Evolutionary conservation across 2,888 invertebrate genomes (phyloP).

Genomic region (Trichogramma evanescens): DNA sequence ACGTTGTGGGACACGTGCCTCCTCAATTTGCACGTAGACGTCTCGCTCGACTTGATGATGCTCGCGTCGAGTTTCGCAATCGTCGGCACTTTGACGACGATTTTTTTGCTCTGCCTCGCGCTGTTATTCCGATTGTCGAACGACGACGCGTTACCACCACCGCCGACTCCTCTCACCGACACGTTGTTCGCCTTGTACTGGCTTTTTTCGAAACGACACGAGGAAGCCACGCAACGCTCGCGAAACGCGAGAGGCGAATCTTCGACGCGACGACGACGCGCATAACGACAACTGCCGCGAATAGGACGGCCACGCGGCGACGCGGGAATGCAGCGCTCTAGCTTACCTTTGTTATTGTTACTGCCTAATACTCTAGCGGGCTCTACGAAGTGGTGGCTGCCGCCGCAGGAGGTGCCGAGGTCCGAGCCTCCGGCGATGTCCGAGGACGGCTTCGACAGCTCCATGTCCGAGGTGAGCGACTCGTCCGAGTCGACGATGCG

Average conservation of each 20-base stretch:
- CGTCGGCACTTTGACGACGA: constrained; percentile 25
- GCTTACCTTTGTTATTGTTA: constrained; percentile 40
- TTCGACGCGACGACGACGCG: constrained; percentile 16
- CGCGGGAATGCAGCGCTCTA: constrained; percentile 29
- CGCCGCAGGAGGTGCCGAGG: constrained; percentile 23
- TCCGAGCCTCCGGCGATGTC: constrained; percentile 38
- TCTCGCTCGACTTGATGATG: not conserved
- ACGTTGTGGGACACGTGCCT: constrained; percentile 31
- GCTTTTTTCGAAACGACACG: not conserved
- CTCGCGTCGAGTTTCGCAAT: constrained; percentile 15
- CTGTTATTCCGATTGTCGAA: constrained; percentile 6
- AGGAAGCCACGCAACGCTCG: not conserved
- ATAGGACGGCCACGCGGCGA: not conserved
- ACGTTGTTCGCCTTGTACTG: not conserved
- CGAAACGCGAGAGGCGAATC: constrained; percentile 18
- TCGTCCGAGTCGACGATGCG: constrained; percentile 44
- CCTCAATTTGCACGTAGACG: constrained; percentile 9
- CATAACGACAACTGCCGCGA: constrained; percentile 20
- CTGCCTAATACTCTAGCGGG: constrained; percentile 34
- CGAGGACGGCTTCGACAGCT: constrained; percentile 40
- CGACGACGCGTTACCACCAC: not conserved
- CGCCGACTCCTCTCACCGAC: not conserved
- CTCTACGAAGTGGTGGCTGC: constrained; percentile 25
- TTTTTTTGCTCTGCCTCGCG: constrained; percentile 15
- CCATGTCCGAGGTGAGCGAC: constrained; percentile 42